phyloP scores from a whole-genome alignment of 2,888 invertebrate species.

The Esperia sulphurella region DNA sequence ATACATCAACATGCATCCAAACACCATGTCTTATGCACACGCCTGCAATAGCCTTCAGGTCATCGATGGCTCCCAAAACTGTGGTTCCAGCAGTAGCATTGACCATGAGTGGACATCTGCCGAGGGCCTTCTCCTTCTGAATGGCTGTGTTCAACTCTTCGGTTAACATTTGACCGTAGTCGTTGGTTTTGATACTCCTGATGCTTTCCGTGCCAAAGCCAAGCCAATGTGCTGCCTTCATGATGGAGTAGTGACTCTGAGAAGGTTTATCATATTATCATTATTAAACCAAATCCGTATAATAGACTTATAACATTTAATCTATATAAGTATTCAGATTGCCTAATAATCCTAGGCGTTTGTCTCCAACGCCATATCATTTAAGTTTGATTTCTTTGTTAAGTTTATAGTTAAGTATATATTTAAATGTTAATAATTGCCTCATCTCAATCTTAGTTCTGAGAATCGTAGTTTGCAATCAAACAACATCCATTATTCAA shows the following conservation, averaged over 20 bases:
- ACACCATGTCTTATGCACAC: slow-evolving; percentile 83
- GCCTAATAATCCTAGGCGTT: too few species aligned
- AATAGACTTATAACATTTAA: too few species aligned
- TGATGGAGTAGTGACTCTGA: slow-evolving; percentile 89
- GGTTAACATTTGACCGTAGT: slow-evolving; percentile 82
- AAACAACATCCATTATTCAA: too few species aligned
- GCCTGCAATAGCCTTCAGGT: slow-evolving; percentile 82
- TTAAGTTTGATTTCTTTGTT: too few species aligned
- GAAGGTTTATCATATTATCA: slow-evolving; percentile 25
- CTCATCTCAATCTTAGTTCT: too few species aligned
- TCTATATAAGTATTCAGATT: too few species aligned
- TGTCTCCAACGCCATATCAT: too few species aligned
- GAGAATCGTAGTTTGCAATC: too few species aligned
- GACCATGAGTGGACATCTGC: slow-evolving; percentile 82
- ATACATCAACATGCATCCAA: slow-evolving; percentile 92
- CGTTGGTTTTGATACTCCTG: slow-evolving; percentile 82
- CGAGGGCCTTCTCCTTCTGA: slow-evolving; percentile 53
- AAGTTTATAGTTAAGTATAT: too few species aligned
- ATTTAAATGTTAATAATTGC: too few species aligned
- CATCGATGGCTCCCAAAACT: slow-evolving; percentile 91
- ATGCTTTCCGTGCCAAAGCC: slow-evolving; percentile 90
- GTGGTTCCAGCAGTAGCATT: slow-evolving; percentile 90
- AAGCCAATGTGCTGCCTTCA: slow-evolving; percentile 89
- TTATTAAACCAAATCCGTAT: not conserved
- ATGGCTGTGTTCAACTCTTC: slow-evolving; percentile 81